Base-by-base conservation (phyloP, 2,888 invertebrate species). In the Cyaniris semiargus region DNA sequence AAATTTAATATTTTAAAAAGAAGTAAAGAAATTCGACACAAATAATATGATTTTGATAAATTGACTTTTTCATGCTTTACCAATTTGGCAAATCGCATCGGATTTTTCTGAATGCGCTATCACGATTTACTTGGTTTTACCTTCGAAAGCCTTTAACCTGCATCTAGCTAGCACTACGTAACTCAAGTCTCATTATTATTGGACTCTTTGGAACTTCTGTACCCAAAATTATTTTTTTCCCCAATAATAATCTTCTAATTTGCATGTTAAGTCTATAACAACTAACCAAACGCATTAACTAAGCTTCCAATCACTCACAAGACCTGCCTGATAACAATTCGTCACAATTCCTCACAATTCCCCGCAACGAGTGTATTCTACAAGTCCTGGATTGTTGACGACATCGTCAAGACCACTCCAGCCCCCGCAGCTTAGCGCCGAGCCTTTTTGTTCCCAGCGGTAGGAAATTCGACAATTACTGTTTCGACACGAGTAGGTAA, bases 21-120 rank as follows among this genome's bases (percentile, higher is more conserved):
- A n/a, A 8, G 27, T 38, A 38, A 10, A n/a, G 1, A 44, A 38
- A 21, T 71, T 44, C 21, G 3, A 44, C 44, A 71, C 38, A 71
- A 31, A 21, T n/a, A 31, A 21, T n/a, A 71, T 38, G 10, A 38
- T 38, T n/a, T 70, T 38, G 18, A 0, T 3, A 0, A 31, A 31
- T 31, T 31, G 31, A 31, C 70, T 71, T 71, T 71, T 44, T 44
- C n/a, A 44, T 44, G 8, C 5, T 38, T 38, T 34, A 71, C n/a
- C n/a, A 71, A 71, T 71, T 71, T 71, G 71, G 44, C 44, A 71
- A 71, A 71, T 71, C 44, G 13, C 71, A 71, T 44, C 15, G 72
- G 48, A 48, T 72, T 72, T 72, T 72, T 48, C 48, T 72, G 48
- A 23, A 23, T 72, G 38, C 72, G 38, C 15, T 23, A 27, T 72